These are phyloP conservation scores for Phymanthus crucifer DNA, from an alignment of 92 coral and sea anemone genomes.

Conservation along the genomic window DNA sequence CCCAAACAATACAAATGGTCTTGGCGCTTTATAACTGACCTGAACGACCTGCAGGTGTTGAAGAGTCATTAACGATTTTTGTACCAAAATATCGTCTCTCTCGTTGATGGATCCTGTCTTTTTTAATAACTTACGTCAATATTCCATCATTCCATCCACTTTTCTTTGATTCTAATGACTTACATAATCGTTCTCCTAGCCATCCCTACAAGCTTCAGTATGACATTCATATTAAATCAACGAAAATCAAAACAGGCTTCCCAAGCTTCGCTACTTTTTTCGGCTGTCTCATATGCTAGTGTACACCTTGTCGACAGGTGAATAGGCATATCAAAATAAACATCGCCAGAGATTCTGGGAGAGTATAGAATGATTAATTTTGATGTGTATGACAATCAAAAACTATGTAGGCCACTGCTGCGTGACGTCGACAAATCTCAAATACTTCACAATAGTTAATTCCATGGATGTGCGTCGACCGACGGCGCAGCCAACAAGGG, in stretches of 20 bases:
- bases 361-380: neutral
- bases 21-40: neutral
- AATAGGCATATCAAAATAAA: neutral
- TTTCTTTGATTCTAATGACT: constrained; percentile 29
- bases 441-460: neutral
- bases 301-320: neutral
- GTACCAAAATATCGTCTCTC: constrained; percentile 35
- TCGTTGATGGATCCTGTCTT: constrained; percentile 25
- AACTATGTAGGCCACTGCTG: neutral
- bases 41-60: constrained; percentile 17
- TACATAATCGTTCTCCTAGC: constrained; percentile 4
- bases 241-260: neutral
- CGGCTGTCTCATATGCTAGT: neutral
- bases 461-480: neutral
- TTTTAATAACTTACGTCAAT: neutral
- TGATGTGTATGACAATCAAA: neutral
- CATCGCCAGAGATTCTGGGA: neutral
- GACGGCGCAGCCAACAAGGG: neutral
- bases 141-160: neutral
- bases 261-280: neutral
- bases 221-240: neutral
- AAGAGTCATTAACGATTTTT: constrained; percentile 27
- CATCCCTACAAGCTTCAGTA: neutral
- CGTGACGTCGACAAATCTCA: neutral
- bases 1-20: too few species aligned